phyloP scores from a whole-genome alignment of 2,797 vertebrate species.

The Accipiter badius region DNA sequence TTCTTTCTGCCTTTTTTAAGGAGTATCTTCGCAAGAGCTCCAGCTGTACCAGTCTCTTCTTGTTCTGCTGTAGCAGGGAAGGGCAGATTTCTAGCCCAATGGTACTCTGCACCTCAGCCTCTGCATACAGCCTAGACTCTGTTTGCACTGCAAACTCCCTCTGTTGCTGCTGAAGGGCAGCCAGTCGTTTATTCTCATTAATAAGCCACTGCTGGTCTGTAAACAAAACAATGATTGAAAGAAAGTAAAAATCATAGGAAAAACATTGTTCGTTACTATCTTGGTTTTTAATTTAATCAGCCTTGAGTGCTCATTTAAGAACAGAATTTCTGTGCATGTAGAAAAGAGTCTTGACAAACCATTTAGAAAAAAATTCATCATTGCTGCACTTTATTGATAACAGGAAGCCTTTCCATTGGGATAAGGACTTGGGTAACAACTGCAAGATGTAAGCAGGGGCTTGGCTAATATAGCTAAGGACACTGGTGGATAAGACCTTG shows the following conservation, averaged over 20 bases:
- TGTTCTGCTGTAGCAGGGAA: conserved; percentile 70
- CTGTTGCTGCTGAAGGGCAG: conserved; percentile 68
- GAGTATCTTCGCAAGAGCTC: conserved; percentile 82
- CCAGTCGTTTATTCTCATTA: conserved; percentile 79
- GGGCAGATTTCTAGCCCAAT: conserved; percentile 33
- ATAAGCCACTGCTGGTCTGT: conserved; percentile 89
- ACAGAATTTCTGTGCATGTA: background rate
- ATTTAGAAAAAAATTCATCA: background rate
- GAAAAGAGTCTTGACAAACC: background rate
- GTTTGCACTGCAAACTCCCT: conserved; percentile 85
- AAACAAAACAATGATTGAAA: conserved; percentile 40
- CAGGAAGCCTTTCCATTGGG: background rate
- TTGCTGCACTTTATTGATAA: background rate
- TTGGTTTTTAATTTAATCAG: background rate
- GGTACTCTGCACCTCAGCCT: conserved; percentile 44
- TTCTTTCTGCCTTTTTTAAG: conserved; percentile 79
- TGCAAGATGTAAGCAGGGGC: background rate
- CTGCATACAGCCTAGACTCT: conserved; percentile 63
- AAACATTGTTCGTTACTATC: background rate
- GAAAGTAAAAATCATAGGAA: background rate
- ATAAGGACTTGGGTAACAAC: background rate
- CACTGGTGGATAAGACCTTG: background rate
- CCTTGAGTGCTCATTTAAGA: background rate
- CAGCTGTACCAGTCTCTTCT: conserved; percentile 82
- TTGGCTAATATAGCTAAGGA: background rate